Evolutionary conservation across 2,113 vertebrate species (phyloP), one percentile per base, ranked within the genome.

Genomic region (Chionis minor): DNA sequence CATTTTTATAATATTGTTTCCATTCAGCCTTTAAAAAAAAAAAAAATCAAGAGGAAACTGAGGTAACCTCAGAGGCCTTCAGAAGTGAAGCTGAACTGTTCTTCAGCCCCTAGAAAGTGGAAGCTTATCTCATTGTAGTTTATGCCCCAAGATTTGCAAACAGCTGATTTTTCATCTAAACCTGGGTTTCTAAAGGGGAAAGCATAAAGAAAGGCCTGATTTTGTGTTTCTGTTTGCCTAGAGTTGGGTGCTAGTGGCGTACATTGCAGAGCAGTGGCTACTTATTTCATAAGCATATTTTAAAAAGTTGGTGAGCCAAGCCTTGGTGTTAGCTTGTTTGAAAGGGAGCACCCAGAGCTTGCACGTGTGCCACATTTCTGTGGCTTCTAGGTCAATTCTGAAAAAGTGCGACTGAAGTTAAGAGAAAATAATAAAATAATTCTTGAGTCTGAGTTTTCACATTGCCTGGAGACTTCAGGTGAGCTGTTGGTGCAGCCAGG

Each of bases 301-400:
- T 7, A 20, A 77, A 56, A 81, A 44, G 27, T 35, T 6, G 1
- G 6, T 40, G 28, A 72, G 63, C 6, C 1, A 23, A 81, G 14
- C 27, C 15, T 81, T 23, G 3, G 11, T 20, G 8, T 55, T 19
- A 63, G 9, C 14, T 65, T 81, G 22, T 63, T 86, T 69, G 30
- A 73, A 83, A 94, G 35, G 9, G 20, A 65, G 5, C 24, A 70
- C 8, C 16, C 23, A 54, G 42, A 86, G 8, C 3, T 14, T 80
- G 30, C 0, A 0, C 13, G 19, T 58, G 24, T 71, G 33, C 70
- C 12, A 10, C 3, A 2, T 40, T 30, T 59, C 59, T 40, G 18
- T 47, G 38, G 16, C 35, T 77, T 92, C 49, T 35, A 55, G 7
- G 4, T 38, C 26, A 86, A 83, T 73, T 88, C 62, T 86, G 86